Percentiles rank a stretch among this genome's conserved stretches.
Conservation (phyloP, 2,113 vertebrate genomes). For the Hydropotes inermis region DNA sequence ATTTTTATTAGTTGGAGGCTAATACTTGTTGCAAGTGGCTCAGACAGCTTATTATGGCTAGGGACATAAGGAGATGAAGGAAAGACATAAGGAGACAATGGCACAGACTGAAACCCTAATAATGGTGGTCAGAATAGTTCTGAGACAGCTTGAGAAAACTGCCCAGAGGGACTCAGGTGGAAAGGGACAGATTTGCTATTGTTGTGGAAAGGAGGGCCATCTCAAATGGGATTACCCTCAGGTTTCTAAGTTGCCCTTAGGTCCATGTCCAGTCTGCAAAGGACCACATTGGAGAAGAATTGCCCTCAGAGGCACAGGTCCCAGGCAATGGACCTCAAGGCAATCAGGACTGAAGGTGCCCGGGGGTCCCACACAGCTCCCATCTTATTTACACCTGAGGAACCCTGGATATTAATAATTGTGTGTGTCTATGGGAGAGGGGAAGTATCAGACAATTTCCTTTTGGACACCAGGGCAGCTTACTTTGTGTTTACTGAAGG, state of each 20-base stretch:
- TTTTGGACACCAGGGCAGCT: not conserved
- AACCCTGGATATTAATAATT: not conserved
- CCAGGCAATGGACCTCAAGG: not conserved
- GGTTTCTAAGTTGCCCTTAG: not conserved
- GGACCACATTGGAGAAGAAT: not conserved
- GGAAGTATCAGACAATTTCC: not conserved
- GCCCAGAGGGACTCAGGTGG: not conserved
- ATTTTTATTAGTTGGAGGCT: too few species aligned
- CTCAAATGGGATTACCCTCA: not conserved
- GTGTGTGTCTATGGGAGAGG: accelerated
- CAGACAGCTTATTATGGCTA: not conserved
- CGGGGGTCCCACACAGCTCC: not conserved
- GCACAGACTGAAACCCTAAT: not conserved
- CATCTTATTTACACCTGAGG: not conserved
- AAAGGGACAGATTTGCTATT: not conserved
- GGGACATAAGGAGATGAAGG: not conserved
- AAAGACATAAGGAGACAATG: not conserved
- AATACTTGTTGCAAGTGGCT: not conserved
- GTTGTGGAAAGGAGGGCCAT: not conserved
- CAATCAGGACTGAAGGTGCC: not conserved
- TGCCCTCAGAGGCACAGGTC: not conserved
- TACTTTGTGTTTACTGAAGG: not conserved
- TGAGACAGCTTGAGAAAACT: not conserved
- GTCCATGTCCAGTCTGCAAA: not conserved
- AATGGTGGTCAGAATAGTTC: not conserved